Evolutionary conservation across 2,797 vertebrate genomes (phyloP).

Genomic region (Myripristis murdjan): DNA sequence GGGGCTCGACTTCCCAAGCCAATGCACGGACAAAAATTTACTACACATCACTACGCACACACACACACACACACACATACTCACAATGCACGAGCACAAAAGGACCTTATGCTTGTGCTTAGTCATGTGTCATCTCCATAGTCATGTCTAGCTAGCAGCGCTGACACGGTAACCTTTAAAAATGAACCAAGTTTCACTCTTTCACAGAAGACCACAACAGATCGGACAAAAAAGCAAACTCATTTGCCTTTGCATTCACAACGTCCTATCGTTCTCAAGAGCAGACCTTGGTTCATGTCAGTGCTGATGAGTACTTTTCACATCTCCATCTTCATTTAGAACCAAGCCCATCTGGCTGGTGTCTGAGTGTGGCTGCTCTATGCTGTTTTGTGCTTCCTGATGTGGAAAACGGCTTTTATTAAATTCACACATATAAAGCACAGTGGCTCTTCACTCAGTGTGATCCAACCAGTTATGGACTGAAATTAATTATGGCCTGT

Average conservation of each 20-base stretch:
- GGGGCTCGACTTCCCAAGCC: too few relatives aligned
- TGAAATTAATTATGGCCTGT: too few relatives aligned
- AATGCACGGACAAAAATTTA: too few relatives aligned
- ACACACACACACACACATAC: slow-evolving; percentile 13
- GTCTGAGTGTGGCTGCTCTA: background rate
- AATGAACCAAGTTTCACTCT: background rate
- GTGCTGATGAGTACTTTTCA: background rate
- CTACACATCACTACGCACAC: too few relatives aligned
- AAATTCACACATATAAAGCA: too few relatives aligned
- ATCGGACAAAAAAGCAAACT: background rate
- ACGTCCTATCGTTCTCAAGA: background rate
- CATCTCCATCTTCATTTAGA: background rate
- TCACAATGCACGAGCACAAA: slow-evolving; percentile 1
- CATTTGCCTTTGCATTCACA: background rate
- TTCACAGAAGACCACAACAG: background rate
- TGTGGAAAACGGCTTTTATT: background rate
- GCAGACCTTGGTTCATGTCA: background rate
- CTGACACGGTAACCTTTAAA: background rate
- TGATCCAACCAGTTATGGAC: too few relatives aligned
- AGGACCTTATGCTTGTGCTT: background rate
- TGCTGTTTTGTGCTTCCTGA: background rate
- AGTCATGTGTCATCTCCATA: background rate
- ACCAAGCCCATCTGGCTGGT: background rate
- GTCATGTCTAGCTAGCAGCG: background rate
- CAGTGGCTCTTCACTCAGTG: too few relatives aligned